Evolutionary conservation across 2,888 invertebrate genomes (phyloP), one percentile per base, ranked within the genome.

Genomic region (Macropis europaea): DNA sequence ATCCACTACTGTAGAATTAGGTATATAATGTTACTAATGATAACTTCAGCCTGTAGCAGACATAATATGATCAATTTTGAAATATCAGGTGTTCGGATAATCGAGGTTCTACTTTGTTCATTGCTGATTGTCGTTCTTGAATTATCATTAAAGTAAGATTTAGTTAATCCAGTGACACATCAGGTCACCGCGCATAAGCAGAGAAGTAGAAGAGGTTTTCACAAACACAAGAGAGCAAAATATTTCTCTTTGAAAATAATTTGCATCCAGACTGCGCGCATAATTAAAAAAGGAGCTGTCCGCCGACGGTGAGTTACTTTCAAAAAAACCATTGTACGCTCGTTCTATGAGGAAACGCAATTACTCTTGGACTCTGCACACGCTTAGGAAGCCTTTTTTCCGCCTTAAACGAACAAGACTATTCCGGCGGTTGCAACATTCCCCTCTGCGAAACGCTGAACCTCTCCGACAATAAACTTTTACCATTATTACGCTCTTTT

Each of bases 401-500:
- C 26, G 26, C 53, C 32, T 63, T 40, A 63, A 54, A 47, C 11
- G 63, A 54, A 62, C 47, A 54, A 40, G 63, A 26, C 34, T 42
- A 47, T 54, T 22, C 22, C 19, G 48, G 45, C 30, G 15, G 48
- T 4, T 26, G 47, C 28, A 32, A 52, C 47, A 15, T 52, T 45
- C 17, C 11, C 13, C 22, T 28, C 26, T 19, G 47, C 52, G 30
- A 52, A 52, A 61, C 42, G 15, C 22, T 30, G 26, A 32, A 38
- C 32, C n/a, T 32, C 54, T 34, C n/a, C 34, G 28, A 47, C 53
- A 32, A 52, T 60, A 40, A 70, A 70, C 22, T 47, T 32, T 17
- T 40, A 7, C 11, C 43, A 56, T 63, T 78, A 57, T 57, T 40
- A 45, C 63, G 47, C 32, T 28, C 48, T 53, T 53, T 63, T 17